Evolutionary conservation across 2,888 invertebrate genomes (phyloP), one percentile per base, ranked within the genome.

Genomic region (Catotricha subobsoleta): DNA sequence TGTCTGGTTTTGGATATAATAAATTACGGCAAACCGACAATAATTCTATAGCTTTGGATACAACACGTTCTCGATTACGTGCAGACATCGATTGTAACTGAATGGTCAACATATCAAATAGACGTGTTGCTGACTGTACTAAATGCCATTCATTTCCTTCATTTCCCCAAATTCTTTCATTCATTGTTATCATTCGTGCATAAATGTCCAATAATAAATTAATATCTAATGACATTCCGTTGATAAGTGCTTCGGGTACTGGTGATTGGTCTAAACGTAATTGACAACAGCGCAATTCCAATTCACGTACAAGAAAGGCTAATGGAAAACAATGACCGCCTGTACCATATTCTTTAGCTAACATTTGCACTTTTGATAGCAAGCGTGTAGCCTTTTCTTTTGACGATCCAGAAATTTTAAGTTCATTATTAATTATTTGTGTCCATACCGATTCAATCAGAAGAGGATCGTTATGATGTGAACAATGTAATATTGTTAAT

Each of bases 401-500:
- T 55, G 43, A 61, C 45, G 41, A 40, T 13, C 41, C 51, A 20
- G 67, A 64, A 7, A 63, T 62, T 52, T 69, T 67, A 18, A 75
- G 62, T 56, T 76, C 77, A 41, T 65, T 60, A 40, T 69, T 64
- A 44, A 82, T 68, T 42, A 97, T 87, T 56, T 86, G 80, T 45
- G 76, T 77, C 94, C 95, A 95, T 40, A 94, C 80, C 42, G 78
- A 79, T 62, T 92, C 87, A 34, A 97, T 81, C 9, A 94, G 66
- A 44, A 81, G 68, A 0, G 78, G 73, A 58, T 97, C 94, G 51
- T 82, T 80, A 61, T 92, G 86, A 12, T 91, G 88, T 6, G 94
- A 91, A 58, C 91, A 92, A 52, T 92, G 84, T 36, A 97, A 77
- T 47, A 98, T 92, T 6, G 90, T 87, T 43, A 98, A 67, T 63